Evolutionary conservation across 2,797 vertebrate genomes (phyloP), one percentile per base, ranked within the genome.

Genomic region (Lutjanus campechanus): DNA sequence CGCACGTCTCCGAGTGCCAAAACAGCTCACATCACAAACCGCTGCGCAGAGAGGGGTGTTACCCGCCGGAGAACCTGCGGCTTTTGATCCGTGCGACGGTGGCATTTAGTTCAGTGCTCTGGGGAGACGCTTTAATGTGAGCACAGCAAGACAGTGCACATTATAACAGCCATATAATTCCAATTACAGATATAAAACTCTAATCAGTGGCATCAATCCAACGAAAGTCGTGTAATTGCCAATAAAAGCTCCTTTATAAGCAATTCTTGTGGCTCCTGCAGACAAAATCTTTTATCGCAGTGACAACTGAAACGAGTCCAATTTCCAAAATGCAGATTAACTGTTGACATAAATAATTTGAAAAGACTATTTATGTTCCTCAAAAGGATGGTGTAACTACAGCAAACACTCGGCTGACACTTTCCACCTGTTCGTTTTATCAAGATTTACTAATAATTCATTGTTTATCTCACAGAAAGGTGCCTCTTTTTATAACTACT

Each of bases 151-250:
- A 67, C 65, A 20, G 81, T 0, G 29, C 61, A 66, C 1, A 0
- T 70, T 77, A 69, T 50, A 69, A 64, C 74, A 79, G 81, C 55
- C 59, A 19, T 68, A 67, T 36, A 80, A 82, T 68, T 58, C 77
- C 61, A 81, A 64, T 88, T 67, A 85, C 66, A 64, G 74, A 71
- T 66, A 78, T 78, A 72, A 53, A 86, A 71, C 61, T 62, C 59
- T 73, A 76, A 85, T 83, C 50, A 59, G 63, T 41, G 3, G 53
- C 76, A 73, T 75, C 72, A 77, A 88, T 84, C 73, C 63, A 58
- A 36, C 60, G 19, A 76, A 8, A 10, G 65, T 61, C 74, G 25
- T 4, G 7, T 0, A 68, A 59, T 9, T 69, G 62, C 50, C 43
- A 19, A 15, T 65, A 65, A 83, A 76, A 58, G 16, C 25, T 20